Base-by-base conservation (phyloP, 2,888 invertebrate species). In the Acanthopleura granulata region DNA sequence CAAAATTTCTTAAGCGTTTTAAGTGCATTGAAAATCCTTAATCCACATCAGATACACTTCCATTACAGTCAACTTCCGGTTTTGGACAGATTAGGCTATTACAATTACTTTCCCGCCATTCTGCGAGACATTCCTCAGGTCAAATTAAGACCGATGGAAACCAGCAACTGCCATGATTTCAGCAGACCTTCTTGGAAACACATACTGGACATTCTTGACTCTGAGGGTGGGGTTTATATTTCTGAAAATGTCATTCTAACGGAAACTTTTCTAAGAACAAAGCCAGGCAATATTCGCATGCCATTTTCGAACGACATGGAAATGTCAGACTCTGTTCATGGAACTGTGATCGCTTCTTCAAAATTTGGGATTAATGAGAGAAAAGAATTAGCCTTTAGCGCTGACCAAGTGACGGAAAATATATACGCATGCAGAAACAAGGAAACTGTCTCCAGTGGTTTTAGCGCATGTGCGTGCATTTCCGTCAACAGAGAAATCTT, bases 141-240 rank as follows among this genome's bases (percentile, higher is more conserved):
- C 4, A 40, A 40, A 3, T 40, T 40, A 40, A 40, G 40, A 40
- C 40, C 40, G 40, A 40, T 40, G 40, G 40, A 40, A 40, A 40
- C 40, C 3, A 40, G 40, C 4, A 40, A 40, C 40, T 40, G 40
- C 40, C 40, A 40, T 40, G 4, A 40, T 40, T 40, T 40, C 9
- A 40, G 40, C 40, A 40, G 40, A 9, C 40, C 40, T 40, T 40
- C 40, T 40, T 40, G 3, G 40, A 40, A 3, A 74, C 80, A 81
- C 62, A 82, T 81, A 40, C 62, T 83, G 15, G 83, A 82, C 18
- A 75, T 82, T 0, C 76, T 89, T n/a, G 77, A 81, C 30, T 81
- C 83, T 57, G 81, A 83, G 61, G 88, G 89, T 25, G 89, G 89
- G 12, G 80, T 88, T 15, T 88, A 79, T 70, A 76, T 89, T 18